Evolutionary conservation across 2,888 invertebrate genomes (phyloP).

Genomic region (Drosophila prolongata): DNA sequence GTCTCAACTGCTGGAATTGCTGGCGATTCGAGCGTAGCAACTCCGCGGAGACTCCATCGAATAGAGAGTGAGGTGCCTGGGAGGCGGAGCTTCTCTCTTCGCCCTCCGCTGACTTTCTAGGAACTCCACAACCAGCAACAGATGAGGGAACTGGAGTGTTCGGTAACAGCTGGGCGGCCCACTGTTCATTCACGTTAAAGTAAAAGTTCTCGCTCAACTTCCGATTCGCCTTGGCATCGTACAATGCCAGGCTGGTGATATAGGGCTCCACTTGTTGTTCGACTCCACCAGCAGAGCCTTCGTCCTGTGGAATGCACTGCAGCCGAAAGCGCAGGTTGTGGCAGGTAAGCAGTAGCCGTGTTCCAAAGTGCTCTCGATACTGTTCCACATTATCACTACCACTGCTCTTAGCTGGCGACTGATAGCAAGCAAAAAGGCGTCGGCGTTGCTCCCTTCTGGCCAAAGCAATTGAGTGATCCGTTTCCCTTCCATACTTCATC

Average conservation of each 20-base stretch:
- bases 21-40: conserved; percentile 88
- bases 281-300: conserved; percentile 88
- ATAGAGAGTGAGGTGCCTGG: conserved; percentile 80
- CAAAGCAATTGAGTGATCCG: conserved; percentile 93
- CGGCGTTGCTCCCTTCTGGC: conserved; percentile 92
- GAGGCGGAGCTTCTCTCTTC: conserved; percentile 82
- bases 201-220: conserved; percentile 97
- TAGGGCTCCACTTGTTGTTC: conserved; percentile 95
- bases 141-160: conserved; percentile 74
- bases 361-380: conserved; percentile 94
- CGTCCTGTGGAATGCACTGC: conserved; percentile 85
- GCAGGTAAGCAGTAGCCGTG: conserved; percentile 92
- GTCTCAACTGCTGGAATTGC: conserved; percentile 78
- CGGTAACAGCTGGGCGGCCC: conserved; percentile 87
- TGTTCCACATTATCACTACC: conserved; percentile 88
- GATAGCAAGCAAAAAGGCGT: conserved; percentile 90
- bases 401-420: conserved; percentile 83
- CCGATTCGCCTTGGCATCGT: conserved; percentile 93
- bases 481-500: conserved; percentile 95
- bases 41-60: conserved; percentile 89
- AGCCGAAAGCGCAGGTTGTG: conserved; percentile 93
- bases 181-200: conserved; percentile 92
- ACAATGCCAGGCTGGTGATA: conserved; percentile 94
- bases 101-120: conserved; percentile 59
- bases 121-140: conserved; percentile 71